These are phyloP conservation scores for Rhyacophila brunnea DNA, from an alignment of 1,140 invertebrate species.

Conservation along the genomic window DNA sequence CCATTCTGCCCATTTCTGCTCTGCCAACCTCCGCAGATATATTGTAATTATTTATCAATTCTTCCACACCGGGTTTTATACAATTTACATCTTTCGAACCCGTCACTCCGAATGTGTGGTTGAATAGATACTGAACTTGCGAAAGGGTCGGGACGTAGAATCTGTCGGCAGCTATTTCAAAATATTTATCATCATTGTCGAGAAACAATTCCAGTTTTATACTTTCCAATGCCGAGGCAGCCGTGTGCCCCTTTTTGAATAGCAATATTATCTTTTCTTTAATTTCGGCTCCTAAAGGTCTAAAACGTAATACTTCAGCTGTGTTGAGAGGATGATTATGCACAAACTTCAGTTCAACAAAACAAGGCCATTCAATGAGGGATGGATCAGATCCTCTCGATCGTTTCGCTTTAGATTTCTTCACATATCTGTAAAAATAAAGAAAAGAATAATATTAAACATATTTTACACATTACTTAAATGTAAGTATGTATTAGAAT, in stretches of 20 bases:
- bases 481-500: no score
- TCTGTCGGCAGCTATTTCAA: constrained; percentile 26
- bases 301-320: constrained; percentile 27
- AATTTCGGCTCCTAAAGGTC: constrained; percentile 27
- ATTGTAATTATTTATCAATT: constrained; percentile 26
- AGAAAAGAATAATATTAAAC: constrained; percentile 1
- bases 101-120: constrained; percentile 22
- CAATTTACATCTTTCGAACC: constrained; percentile 16
- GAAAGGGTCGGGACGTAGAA: constrained; percentile 28
- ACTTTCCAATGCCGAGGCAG: constrained; percentile 29
- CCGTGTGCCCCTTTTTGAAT: constrained; percentile 28
- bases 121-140: constrained; percentile 30
- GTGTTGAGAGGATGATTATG: constrained; percentile 31
- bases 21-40: constrained; percentile 3
- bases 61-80: constrained; percentile 16
- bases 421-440: constrained; percentile 22
- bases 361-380: constrained; percentile 28
- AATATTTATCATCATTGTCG: constrained; percentile 29
- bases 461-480: no score
- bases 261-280: constrained; percentile 26
- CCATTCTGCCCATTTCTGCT: constrained; percentile 26
- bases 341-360: constrained; percentile 29
- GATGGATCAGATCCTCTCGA: constrained; percentile 12
- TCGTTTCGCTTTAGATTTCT: constrained; percentile 28
- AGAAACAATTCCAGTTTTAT: constrained; percentile 32